Conservation (phyloP, 35 echinoderm and acorn worm species). For the Strongylocentrotus purpuratus region DNA sequence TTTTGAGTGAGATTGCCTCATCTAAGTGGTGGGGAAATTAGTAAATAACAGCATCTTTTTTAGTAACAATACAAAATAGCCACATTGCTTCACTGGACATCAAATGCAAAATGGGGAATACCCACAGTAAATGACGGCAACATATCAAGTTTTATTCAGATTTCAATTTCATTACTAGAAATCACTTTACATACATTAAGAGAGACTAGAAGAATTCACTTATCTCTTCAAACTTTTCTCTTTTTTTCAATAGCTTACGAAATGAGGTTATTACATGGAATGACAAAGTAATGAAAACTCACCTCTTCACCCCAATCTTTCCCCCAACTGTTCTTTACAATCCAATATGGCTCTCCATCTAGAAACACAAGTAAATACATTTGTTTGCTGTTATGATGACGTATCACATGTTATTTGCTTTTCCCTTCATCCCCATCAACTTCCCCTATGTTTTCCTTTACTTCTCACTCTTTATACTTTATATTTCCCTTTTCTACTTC, state of each 20-base stretch:
- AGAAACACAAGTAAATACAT: background rate
- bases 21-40: background rate
- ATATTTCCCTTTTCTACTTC: too few relatives aligned
- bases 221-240: background rate
- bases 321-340: constrained; percentile 97
- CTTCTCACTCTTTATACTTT: background rate
- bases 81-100: background rate
- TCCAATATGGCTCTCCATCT: constrained; percentile 93
- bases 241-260: background rate
- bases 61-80: background rate
- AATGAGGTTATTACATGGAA: background rate
- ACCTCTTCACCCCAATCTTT: constrained; percentile 84
- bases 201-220: background rate
- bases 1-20: background rate
- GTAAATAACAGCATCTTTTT: background rate
- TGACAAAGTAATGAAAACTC: constrained; percentile 5
- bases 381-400: background rate
- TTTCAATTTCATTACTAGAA: background rate
- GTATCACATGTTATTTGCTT: too few relatives aligned
- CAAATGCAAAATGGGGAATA: background rate
- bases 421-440: too few relatives aligned
- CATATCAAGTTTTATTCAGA: background rate
- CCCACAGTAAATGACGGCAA: background rate
- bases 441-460: background rate
- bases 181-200: too few relatives aligned